phyloP scores from a whole-genome alignment of 92 coral and sea anemone species.

The Micromussa lordhowensis region DNA sequence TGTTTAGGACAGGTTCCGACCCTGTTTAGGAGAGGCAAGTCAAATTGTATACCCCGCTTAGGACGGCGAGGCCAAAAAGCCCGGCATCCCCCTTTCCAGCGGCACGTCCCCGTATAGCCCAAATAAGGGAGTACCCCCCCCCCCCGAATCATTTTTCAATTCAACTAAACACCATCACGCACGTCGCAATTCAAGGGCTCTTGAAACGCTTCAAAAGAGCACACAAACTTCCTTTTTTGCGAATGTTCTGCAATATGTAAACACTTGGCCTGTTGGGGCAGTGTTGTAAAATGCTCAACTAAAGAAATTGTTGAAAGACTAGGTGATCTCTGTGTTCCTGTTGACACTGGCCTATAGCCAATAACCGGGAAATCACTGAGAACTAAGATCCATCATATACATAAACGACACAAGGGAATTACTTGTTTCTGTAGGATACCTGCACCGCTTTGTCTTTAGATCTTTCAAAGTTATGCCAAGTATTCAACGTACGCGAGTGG shows the following conservation, averaged over 20 bases:
- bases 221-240: not conserved
- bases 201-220: not conserved
- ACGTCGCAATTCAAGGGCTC: not conserved
- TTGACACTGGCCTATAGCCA: not conserved
- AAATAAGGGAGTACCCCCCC: too few species aligned
- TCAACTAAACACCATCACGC: not conserved
- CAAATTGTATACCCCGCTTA: too few species aligned
- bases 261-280: not conserved
- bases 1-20: too few species aligned
- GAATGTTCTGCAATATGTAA: not conserved
- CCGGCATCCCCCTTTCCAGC: too few species aligned
- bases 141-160: too few species aligned
- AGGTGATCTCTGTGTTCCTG: not conserved
- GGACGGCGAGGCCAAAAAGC: too few species aligned
- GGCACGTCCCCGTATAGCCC: too few species aligned
- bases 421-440: constrained; percentile 9
- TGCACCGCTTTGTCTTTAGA: not conserved
- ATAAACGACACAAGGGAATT: not conserved
- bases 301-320: not conserved
- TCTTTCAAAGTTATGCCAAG: not conserved
- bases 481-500: not conserved
- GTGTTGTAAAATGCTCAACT: not conserved
- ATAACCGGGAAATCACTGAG: not conserved
- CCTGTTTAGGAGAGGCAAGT: too few species aligned
- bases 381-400: not conserved